Base-by-base conservation (phyloP, 2,888 invertebrate species). In the Gerris lacustris region DNA sequence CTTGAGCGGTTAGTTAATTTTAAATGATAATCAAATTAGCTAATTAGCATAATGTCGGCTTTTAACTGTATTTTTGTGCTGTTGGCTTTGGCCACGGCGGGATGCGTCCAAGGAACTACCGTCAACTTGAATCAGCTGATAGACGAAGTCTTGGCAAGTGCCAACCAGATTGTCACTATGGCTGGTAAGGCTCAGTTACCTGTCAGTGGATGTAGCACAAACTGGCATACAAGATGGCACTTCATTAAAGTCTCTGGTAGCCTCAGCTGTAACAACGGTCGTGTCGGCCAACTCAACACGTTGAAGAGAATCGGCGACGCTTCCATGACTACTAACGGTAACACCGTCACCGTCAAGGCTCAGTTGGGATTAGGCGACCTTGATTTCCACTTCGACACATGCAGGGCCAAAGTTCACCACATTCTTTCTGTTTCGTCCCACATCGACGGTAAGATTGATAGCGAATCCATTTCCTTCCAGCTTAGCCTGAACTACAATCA, bases 181-280 rank as follows among this genome's bases (percentile, higher is more conserved):
- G 64, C 2, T 9, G 64, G 64, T 18, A 64, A 64, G 64, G 11
- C 17, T n/a, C 7, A 7, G 9, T 9, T 64, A n/a, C 18, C 64
- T 31, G 5, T 64, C 18, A 9, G 7, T 5, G 68, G 70, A 11
- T 66, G 72, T 45, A 71, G 69, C 62, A 63, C 72, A 44, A 67
- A 73, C 70, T 73, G 73, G 73, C 71, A 73, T 63, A 62, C 70
- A 55, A 69, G 67, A 6, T 73, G 72, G 73, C 73, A 73, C 44
- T 67, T 71, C 66, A 69, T 73, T 62, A 72, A 72, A 47, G 64
- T 73, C 9, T 71, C 71, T 43, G 73, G 73, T 6, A 67, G 70
- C 64, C 63, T 69, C 47, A 71, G 71, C 44, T 73, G 73, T 64
- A n/a, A 70, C 64, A 70, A 72, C 47, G 73, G 73, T 43, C 69